These are phyloP conservation scores for Etheostoma perlongum DNA, from an alignment of 2,797 vertebrate genomes.

Conservation along the genomic window DNA sequence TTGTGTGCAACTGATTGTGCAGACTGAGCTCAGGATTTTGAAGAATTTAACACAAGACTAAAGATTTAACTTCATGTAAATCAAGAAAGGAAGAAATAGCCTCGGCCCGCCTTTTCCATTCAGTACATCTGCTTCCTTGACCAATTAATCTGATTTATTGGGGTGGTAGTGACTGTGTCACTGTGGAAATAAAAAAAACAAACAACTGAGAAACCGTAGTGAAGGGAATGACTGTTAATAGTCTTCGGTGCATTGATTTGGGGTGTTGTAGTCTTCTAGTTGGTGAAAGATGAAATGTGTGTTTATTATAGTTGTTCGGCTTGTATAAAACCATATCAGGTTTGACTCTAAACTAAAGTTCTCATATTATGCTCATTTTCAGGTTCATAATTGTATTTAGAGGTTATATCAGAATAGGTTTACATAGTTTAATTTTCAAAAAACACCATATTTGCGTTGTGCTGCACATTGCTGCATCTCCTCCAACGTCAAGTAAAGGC, in stretches of 20 bases:
- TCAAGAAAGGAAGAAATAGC: neutral
- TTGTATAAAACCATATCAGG: neutral
- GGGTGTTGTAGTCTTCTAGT: neutral
- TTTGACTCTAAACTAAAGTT: neutral
- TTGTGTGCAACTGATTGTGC: neutral
- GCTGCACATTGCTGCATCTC: too few species aligned
- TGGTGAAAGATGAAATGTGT: neutral
- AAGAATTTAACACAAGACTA: conserved; percentile 20
- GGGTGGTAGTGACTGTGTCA: neutral
- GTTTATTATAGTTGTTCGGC: neutral
- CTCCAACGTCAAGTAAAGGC: too few species aligned
- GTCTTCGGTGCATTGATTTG: neutral
- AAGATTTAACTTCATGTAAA: conserved; percentile 21
- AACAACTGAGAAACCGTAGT: neutral
- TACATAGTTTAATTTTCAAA: too few species aligned
- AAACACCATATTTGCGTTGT: too few species aligned
- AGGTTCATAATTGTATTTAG: too few species aligned
- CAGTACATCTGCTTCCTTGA: neutral
- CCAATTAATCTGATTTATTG: neutral
- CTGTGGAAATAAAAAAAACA: neutral
- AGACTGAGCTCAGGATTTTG: conserved; percentile 4
- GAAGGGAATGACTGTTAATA: neutral
- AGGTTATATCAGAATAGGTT: too few species aligned
- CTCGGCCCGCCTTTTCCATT: neutral
- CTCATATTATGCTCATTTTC: too few species aligned